These are phyloP conservation scores for Fregata magnificens DNA, from an alignment of 2,113 vertebrate species.

Conservation along the genomic window DNA sequence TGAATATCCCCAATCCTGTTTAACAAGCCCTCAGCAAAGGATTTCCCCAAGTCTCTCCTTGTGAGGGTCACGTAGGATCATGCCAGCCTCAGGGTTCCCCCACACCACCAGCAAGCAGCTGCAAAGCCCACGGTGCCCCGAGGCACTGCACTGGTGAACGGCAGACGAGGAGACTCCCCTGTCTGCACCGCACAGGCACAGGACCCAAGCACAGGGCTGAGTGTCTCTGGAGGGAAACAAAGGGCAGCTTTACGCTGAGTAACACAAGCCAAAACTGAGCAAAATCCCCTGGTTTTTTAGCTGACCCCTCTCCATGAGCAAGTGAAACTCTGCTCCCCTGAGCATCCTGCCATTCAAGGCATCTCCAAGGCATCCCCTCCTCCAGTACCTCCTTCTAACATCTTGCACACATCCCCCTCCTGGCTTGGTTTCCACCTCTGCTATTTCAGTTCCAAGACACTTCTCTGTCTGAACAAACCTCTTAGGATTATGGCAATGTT, in stretches of 20 bases:
- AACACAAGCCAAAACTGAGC: not conserved
- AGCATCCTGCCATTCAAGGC: not conserved
- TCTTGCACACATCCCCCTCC: not conserved
- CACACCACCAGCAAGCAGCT: not conserved
- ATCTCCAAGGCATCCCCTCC: not conserved
- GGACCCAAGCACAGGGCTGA: not conserved
- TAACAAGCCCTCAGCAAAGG: not conserved
- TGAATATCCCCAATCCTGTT: not conserved
- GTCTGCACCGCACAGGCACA: fast-evolving
- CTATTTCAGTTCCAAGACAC: not conserved
- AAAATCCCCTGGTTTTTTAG: not conserved
- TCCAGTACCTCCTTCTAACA: not conserved
- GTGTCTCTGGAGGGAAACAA: fast-evolving
- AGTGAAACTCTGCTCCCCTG: not conserved
- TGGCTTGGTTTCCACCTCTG: not conserved
- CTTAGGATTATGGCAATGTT: not conserved
- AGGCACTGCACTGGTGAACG: fast-evolving
- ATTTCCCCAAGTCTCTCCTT: not conserved
- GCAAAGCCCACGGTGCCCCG: not conserved
- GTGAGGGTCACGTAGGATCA: not conserved
- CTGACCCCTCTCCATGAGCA: not conserved
- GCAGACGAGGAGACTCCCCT: not conserved
- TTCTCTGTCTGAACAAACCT: not conserved
- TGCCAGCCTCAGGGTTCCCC: not conserved
- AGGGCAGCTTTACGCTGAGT: not conserved